A percentile compares a stretch with the other conserved stretches of the same genome.
phyloP scores from a whole-genome alignment of 2,888 invertebrate species.

The Beris morrisii region DNA sequence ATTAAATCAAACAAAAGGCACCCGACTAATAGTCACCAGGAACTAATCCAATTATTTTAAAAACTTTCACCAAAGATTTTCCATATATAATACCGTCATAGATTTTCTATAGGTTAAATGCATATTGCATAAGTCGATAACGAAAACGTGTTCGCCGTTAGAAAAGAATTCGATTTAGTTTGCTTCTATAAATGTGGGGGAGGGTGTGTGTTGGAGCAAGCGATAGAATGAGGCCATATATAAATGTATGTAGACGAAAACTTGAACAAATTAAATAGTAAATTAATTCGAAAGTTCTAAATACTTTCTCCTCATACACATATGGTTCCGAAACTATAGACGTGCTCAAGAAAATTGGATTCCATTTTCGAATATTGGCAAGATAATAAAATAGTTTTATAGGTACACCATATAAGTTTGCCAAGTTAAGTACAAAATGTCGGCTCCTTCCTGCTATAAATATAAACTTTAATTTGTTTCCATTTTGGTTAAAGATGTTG shows the following conservation, averaged over 20 bases:
- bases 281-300: constrained; percentile 27
- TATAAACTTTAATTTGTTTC: too few species aligned
- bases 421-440: too few species aligned
- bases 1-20: neutral
- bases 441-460: too few species aligned
- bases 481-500: too few species aligned
- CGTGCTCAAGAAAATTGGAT: too few species aligned
- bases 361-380: too few species aligned
- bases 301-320: too few species aligned
- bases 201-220: neutral
- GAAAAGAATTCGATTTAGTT: constrained; percentile 22
- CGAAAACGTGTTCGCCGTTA: constrained; percentile 18
- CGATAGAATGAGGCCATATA: neutral
- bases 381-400: too few species aligned
- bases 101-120: too few species aligned
- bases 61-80: neutral
- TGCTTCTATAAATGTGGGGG: neutral
- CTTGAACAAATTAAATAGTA: constrained; percentile 24
- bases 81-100: neutral
- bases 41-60: neutral
- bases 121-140: constrained; percentile 17
- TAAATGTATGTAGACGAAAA: neutral
- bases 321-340: too few species aligned
- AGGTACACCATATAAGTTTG: too few species aligned
- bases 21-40: neutral